phyloP scores from a whole-genome alignment of 2,797 vertebrate species.

The Propithecus deckenii region DNA sequence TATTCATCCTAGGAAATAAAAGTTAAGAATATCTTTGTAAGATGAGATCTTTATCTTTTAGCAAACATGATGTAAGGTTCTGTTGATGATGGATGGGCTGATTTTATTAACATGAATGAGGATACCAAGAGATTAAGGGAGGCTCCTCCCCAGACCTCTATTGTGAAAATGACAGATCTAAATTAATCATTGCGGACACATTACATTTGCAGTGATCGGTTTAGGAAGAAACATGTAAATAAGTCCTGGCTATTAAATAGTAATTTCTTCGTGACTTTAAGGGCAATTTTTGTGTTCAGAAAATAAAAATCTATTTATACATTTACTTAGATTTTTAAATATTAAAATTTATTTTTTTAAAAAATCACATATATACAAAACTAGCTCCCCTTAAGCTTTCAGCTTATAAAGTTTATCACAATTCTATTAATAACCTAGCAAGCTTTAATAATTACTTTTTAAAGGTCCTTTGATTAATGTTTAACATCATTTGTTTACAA shows the following conservation, averaged over 20 bases:
- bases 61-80: background rate
- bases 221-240: constrained; percentile 4
- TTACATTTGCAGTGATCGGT: background rate
- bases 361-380: background rate
- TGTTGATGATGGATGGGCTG: background rate
- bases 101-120: background rate
- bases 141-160: background rate
- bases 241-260: background rate
- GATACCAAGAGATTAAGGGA: background rate
- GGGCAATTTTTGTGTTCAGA: background rate
- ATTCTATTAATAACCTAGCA: constrained; percentile 8
- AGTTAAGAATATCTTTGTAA: background rate
- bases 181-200: background rate
- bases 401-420: background rate
- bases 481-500: constrained; percentile 32
- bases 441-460: constrained; percentile 25
- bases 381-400: background rate
- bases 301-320: background rate
- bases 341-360: background rate
- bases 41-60: background rate
- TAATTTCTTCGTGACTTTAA: background rate
- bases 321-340: constrained; percentile 9
- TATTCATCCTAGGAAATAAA: background rate
- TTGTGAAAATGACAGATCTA: constrained; percentile 8
- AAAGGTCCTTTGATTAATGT: background rate